These are phyloP conservation scores for Pogonocherus hispidulus DNA, from an alignment of 2,888 invertebrate genomes.

Conservation along the genomic window DNA sequence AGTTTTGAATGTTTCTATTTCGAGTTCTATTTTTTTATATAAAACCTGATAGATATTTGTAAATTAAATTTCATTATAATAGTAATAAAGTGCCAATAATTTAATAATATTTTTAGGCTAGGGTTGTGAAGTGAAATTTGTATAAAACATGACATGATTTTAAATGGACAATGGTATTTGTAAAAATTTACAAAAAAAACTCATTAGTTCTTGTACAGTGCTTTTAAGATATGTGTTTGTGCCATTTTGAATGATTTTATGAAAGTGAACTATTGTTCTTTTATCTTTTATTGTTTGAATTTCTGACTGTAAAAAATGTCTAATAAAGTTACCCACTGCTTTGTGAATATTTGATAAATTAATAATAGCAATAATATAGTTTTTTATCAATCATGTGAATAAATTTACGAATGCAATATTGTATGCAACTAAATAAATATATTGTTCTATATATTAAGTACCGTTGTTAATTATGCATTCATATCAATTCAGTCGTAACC, in stretches of 20 bases:
- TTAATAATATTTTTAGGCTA: conserved; percentile 36
- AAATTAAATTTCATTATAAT: conserved; percentile 39
- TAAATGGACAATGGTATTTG: background rate
- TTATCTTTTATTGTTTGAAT: conserved; percentile 3
- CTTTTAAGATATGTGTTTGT: conserved; percentile 17
- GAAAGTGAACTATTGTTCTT: background rate
- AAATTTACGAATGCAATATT: conserved; percentile 41
- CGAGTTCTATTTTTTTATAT: conserved; percentile 43
- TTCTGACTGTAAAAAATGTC: conserved; percentile 23
- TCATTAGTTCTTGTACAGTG: conserved; percentile 8
- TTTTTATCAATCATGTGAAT: conserved; percentile 41
- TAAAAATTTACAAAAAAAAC: background rate
- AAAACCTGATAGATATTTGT: conserved; percentile 15
- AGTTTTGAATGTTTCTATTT: conserved; percentile 12
- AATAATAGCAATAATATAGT: conserved; percentile 20
- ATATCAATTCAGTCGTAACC: too few relatives aligned
- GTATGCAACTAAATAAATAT: conserved; percentile 28
- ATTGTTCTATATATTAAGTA: conserved; percentile 4
- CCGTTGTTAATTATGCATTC: background rate
- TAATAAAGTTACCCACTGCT: conserved; percentile 30
- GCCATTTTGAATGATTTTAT: conserved; percentile 30
- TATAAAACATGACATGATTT: conserved; percentile 24
- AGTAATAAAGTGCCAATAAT: conserved; percentile 47
- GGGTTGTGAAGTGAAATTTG: conserved; percentile 7
- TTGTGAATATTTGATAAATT: conserved; percentile 19